Conservation (phyloP, 2,113 vertebrate species). For the cattle (Bos taurus) region ARS-UCD2.0 NC_037339.1:65414501-65415000, state of each 20-base stretch:
- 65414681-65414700: not conserved
- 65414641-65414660: not conserved
- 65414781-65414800: not conserved
- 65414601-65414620: not conserved
- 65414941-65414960: not conserved
- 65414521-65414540: not conserved
- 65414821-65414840: not conserved
- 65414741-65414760: not conserved
- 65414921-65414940: not conserved
- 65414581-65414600: not conserved
- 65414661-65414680: not conserved
- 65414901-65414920: not conserved
- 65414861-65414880: not conserved
- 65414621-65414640: not conserved
- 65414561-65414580: not conserved
- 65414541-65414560: not conserved
- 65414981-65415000: not conserved
- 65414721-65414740: not conserved
- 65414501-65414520: not conserved
- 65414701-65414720: not conserved
- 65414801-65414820: not conserved
- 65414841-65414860: not conserved
- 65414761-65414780: not conserved
- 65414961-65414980: not conserved
- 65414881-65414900: not conserved